These are phyloP conservation scores for Phataginus tricuspis DNA, from an alignment of 2,797 vertebrate genomes.

Conservation along the genomic window DNA sequence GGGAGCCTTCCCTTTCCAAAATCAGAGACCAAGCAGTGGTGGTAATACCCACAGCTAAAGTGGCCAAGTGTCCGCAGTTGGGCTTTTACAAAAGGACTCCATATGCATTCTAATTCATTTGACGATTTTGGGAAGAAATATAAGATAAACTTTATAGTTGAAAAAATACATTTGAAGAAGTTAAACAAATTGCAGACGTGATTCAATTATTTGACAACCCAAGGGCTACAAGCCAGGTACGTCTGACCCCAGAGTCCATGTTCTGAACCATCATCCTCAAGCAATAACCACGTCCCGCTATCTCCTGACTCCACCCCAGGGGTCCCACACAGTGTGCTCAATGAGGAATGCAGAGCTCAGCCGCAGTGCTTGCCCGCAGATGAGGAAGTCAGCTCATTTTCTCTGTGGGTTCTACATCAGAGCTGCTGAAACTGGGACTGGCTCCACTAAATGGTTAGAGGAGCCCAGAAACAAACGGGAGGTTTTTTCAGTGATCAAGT, in stretches of 20 bases:
- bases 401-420: neutral
- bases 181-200: neutral
- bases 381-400: neutral
- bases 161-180: neutral
- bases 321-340: neutral
- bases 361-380: neutral
- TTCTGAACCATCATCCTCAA: neutral
- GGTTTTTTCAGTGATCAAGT: neutral
- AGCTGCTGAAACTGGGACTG: neutral
- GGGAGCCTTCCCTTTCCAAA: neutral
- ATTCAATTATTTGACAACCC: neutral
- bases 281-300: neutral
- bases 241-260: neutral
- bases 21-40: neutral
- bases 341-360: neutral
- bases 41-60: neutral
- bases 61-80: fast-evolving
- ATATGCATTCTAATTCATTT: neutral
- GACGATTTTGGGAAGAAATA: neutral
- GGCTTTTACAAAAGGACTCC: neutral
- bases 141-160: neutral
- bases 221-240: neutral
- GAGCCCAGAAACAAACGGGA: neutral
- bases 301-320: neutral
- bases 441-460: neutral